Base-by-base conservation (phyloP, 2,888 invertebrate genomes). In the Noctua janthe region DNA sequence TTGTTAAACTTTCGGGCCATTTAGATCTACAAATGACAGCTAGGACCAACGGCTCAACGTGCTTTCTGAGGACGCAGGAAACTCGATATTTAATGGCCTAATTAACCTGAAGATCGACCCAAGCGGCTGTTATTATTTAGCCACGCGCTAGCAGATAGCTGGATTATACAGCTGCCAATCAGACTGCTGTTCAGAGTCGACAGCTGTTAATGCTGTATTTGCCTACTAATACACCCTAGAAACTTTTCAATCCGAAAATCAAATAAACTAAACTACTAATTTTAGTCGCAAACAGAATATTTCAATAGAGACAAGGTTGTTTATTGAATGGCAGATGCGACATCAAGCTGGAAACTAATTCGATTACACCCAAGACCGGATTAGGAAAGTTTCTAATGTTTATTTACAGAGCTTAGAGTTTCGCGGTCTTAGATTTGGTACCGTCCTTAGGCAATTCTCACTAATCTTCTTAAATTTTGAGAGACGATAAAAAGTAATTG, bases 301-400 rank as follows among this genome's bases (percentile, higher is more conserved):
- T 83, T 74, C 74, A 82, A 85, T 83, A 67, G 64, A 74, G 35
- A 66, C 43, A 62, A 80, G 85, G 87, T 84, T 87, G 87, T 84
- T 87, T 86, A 87, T 83, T 84, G 71, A 76, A 85, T 83, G 71
- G 80, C 91, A 91, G 90, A 90, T 91, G 91, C 73, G 89, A 87
- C 88, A 81, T 89, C 75, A 82, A 89, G 78, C 88, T 87, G 8
- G 20, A 77, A 90, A 91, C 87, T 91, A 90, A 91, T 86, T 88
- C 84, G 85, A 90, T 92, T 89, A 86, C 69, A 82, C 78, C 83
- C 86, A 86, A 87, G 80, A 81, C 83, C 76, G 87, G 84, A 87
- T 89, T 90, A 88, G 81, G 74, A 82, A 90, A 91, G 87, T 91
- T 90, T 56, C 67, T 67, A 74, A 81, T 85, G 85, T 90, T 88